phyloP scores from a whole-genome alignment of 2,797 vertebrate species.

The Chloroceryle inda region DNA sequence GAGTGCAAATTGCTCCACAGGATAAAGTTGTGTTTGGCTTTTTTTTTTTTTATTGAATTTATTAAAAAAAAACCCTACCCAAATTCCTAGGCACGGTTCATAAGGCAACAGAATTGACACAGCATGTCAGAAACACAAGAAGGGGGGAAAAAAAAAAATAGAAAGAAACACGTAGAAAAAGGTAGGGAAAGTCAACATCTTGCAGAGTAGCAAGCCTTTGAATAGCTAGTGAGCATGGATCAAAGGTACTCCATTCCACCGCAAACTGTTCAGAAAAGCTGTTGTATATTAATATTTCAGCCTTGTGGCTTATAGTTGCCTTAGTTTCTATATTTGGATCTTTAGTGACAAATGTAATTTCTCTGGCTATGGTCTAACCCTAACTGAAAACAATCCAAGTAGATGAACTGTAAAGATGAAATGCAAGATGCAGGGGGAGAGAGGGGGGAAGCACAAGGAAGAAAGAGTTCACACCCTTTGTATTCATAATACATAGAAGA shows the following conservation, averaged over 20 bases:
- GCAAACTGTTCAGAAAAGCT: constrained; percentile 11
- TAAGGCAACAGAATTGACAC: background rate
- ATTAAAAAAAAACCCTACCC: background rate
- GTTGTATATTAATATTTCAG: background rate
- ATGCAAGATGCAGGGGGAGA: background rate
- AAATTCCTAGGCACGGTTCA: background rate
- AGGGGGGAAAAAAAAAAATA: background rate
- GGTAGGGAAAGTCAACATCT: background rate
- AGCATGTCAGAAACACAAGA: background rate
- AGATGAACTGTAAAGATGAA: background rate
- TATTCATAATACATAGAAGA: background rate
- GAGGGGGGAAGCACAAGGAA: background rate
- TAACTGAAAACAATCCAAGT: constrained; percentile 46
- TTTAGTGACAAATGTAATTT: constrained; percentile 41
- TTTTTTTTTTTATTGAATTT: background rate
- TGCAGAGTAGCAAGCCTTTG: background rate
- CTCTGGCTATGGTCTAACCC: constrained; percentile 35
- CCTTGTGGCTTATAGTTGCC: background rate
- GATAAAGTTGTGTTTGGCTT: background rate
- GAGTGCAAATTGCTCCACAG: background rate
- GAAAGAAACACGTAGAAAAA: background rate
- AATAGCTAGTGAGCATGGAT: background rate
- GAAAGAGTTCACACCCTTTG: constrained; percentile 21
- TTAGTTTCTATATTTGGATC: constrained; percentile 40
- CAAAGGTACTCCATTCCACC: constrained; percentile 20